These are phyloP conservation scores for Polyodon spathula DNA, from an alignment of 2,113 vertebrate species.

Conservation along the genomic window DNA sequence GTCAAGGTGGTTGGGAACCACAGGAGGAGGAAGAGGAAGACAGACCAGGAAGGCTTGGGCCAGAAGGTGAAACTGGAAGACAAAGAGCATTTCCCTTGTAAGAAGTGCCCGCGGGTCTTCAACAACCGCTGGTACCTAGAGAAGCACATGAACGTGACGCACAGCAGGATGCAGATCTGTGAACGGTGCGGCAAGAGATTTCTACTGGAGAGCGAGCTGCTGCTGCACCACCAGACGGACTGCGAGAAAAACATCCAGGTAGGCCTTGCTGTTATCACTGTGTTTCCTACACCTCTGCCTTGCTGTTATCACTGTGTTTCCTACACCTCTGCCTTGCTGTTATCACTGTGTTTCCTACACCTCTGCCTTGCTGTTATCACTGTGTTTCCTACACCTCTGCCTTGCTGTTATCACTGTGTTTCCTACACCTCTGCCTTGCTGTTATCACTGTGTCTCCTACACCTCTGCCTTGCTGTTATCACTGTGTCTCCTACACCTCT, in stretches of 20 bases:
- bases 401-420: too few species aligned
- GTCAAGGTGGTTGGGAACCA: conserved; percentile 41
- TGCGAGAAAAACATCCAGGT: conserved; percentile 97
- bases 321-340: too few species aligned
- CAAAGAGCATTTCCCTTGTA: conserved; percentile 84
- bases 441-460: too few species aligned
- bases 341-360: too few species aligned
- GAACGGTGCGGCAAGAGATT: conserved; percentile 89
- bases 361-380: too few species aligned
- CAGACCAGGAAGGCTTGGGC: conserved; percentile 62
- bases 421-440: too few species aligned
- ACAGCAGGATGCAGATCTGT: conserved; percentile 95
- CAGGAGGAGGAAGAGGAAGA: conserved; percentile 57
- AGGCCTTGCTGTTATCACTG: not conserved
- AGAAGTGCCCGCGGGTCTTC: conserved; percentile 88
- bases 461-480: too few species aligned
- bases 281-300: too few species aligned
- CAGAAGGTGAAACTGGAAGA: conserved; percentile 89
- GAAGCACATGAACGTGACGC: conserved; percentile 93
- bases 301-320: too few species aligned
- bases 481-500: too few species aligned
- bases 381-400: too few species aligned
- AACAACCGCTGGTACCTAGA: conserved; percentile 98
- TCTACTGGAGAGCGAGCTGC: conserved; percentile 84
- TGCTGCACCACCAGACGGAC: conserved; percentile 89